Evolutionary conservation across 1,140 invertebrate genomes (phyloP).

Genomic region (Drosophila nannoptera): DNA sequence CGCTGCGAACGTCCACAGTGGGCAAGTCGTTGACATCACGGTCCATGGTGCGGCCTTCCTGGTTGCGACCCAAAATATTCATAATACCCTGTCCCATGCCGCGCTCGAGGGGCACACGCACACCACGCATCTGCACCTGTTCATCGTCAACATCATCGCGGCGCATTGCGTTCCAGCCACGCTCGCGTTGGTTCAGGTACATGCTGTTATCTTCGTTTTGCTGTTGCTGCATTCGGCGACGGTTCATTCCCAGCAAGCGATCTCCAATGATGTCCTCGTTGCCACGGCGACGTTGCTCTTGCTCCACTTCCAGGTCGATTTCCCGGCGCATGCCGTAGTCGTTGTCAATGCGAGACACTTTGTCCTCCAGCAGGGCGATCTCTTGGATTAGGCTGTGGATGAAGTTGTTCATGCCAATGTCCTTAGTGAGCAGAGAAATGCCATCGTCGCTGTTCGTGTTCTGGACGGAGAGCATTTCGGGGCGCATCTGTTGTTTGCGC

Average conservation of each 20-base stretch:
- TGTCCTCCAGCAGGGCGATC: conserved; percentile 46
- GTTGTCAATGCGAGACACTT: background rate
- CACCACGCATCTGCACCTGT: conserved; percentile 7
- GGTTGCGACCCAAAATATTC: background rate
- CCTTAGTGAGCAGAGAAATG: conserved; percentile 57
- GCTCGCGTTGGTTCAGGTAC: conserved; percentile 34
- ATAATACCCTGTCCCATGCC: conserved; percentile 19
- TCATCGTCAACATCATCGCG: conserved; percentile 26
- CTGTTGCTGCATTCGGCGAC: conserved; percentile 36
- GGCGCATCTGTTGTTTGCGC: conserved; percentile 25
- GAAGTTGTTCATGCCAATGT: conserved; percentile 60
- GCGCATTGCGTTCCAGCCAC: conserved; percentile 10
- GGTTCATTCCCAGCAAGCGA: conserved; percentile 39
- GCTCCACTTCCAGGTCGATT: conserved; percentile 20
- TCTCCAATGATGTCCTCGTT: conserved; percentile 7
- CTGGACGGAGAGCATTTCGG: conserved; percentile 34
- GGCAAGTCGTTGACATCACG: conserved; percentile 30
- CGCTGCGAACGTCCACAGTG: conserved; percentile 38
- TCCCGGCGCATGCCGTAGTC: conserved; percentile 11
- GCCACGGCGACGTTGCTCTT: background rate
- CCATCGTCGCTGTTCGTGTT: conserved; percentile 11
- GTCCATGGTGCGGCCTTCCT: conserved; percentile 9
- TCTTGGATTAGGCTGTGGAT: conserved; percentile 61
- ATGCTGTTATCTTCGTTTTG: conserved; percentile 9
- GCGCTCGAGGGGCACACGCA: conserved; percentile 43